These are phyloP conservation scores for Pteromalus puparum DNA, from an alignment of 1,140 invertebrate genomes.

Conservation along the genomic window DNA sequence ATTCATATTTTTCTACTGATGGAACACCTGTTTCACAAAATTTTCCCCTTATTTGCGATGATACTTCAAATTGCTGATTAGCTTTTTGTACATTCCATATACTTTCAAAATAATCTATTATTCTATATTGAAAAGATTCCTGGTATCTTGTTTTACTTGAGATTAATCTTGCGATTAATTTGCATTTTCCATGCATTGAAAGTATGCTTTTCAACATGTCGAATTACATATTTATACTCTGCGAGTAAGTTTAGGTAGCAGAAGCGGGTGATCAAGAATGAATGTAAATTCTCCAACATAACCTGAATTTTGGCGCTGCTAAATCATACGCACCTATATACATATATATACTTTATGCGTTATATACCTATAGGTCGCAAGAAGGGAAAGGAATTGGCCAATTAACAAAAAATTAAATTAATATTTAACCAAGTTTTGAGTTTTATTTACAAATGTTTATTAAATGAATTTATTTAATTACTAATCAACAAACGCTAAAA, in stretches of 20 bases:
- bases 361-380: too few species aligned
- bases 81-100: neutral
- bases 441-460: neutral
- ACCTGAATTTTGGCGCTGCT: too few species aligned
- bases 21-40: neutral
- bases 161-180: neutral
- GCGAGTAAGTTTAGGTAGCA: too few species aligned
- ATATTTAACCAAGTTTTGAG: neutral
- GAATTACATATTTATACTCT: too few species aligned
- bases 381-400: too few species aligned
- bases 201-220: neutral
- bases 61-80: conserved; percentile 14
- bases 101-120: conserved; percentile 49
- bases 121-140: conserved; percentile 41
- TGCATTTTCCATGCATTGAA: neutral
- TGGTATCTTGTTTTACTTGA: neutral
- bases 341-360: too few species aligned
- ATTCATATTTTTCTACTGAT: conserved; percentile 17
- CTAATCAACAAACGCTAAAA: too few species aligned
- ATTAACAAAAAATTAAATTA: too few species aligned
- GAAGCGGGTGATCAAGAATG: too few species aligned
- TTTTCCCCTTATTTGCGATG: neutral
- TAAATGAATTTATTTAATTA: too few species aligned
- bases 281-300: too few species aligned
- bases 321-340: too few species aligned